Evolutionary conservation across 2,797 vertebrate genomes (phyloP).

Genomic region (Ctenopoma kingsleyae): DNA sequence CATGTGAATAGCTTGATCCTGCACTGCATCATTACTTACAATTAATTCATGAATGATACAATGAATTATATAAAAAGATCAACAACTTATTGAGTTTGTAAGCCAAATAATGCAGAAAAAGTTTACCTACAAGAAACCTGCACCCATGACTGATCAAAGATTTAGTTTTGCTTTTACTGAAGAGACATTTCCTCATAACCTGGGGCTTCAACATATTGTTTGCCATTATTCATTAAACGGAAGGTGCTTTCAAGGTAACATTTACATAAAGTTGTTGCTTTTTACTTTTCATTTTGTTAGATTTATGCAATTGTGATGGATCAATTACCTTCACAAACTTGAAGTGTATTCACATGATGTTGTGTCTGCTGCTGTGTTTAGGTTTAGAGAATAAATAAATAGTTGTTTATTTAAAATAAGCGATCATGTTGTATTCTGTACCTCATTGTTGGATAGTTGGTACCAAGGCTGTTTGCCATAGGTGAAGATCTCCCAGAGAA

Average conservation of each 20-base stretch:
- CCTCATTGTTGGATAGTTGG: slow-evolving; percentile 99
- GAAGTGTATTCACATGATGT: neutral
- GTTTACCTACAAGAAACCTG: slow-evolving; percentile 11
- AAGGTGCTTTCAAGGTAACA: slow-evolving; percentile 20
- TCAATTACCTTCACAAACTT: neutral
- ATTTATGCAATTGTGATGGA: neutral
- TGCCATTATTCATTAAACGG: slow-evolving; percentile 45
- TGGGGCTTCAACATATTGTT: slow-evolving; percentile 35
- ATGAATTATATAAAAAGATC: slow-evolving; percentile 1
- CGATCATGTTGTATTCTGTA: slow-evolving; percentile 54
- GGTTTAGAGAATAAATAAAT: neutral
- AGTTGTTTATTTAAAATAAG: neutral
- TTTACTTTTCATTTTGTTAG: slow-evolving; percentile 1
- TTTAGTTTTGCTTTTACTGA: slow-evolving; percentile 38
- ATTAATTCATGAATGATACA: slow-evolving; percentile 8
- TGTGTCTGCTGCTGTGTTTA: slow-evolving; percentile 2
- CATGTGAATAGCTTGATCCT: neutral
- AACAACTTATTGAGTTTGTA: slow-evolving; percentile 1
- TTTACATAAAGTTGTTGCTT: slow-evolving; percentile 16
- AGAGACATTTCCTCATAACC: slow-evolving; percentile 22
- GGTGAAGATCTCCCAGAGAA: slow-evolving; percentile 99
- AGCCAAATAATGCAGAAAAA: slow-evolving; percentile 7
- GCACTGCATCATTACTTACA: slow-evolving; percentile 4
- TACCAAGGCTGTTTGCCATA: slow-evolving; percentile 99
- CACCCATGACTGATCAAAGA: slow-evolving; percentile 37